These are phyloP conservation scores for Prinia subflava DNA, from an alignment of 2,113 vertebrate species.

Conservation along the genomic window DNA sequence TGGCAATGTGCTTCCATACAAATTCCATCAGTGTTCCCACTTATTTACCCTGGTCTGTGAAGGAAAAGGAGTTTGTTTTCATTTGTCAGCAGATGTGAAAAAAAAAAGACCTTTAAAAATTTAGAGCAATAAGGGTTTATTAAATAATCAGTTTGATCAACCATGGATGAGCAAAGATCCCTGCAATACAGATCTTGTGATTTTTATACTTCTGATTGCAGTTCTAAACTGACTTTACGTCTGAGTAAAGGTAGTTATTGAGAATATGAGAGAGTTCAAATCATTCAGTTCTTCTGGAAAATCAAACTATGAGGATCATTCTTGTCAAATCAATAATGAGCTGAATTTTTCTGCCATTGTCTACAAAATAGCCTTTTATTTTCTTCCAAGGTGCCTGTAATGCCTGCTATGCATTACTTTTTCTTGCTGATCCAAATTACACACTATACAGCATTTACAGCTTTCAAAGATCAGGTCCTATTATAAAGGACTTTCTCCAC, in stretches of 20 bases:
- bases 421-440: slow-evolving; percentile 6
- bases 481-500: neutral
- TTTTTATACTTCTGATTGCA: neutral
- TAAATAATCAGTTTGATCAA: neutral
- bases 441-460: neutral
- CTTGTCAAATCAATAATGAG: slow-evolving; percentile 25
- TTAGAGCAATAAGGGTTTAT: neutral
- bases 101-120: neutral
- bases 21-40: neutral
- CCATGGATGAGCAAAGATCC: neutral
- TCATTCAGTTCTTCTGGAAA: slow-evolving; percentile 17
- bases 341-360: slow-evolving; percentile 2
- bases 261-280: neutral
- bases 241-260: neutral
- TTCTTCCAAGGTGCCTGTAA: slow-evolving; percentile 16
- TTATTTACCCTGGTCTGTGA: neutral
- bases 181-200: neutral
- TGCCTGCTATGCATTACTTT: neutral
- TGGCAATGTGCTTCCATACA: neutral
- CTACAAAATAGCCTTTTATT: slow-evolving; percentile 33
- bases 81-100: neutral
- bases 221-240: neutral
- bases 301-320: slow-evolving; percentile 21
- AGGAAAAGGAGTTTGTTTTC: neutral
- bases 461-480: neutral